phyloP scores from a whole-genome alignment of 2,888 invertebrate species.

The Lasioglossum marginatum region DNA sequence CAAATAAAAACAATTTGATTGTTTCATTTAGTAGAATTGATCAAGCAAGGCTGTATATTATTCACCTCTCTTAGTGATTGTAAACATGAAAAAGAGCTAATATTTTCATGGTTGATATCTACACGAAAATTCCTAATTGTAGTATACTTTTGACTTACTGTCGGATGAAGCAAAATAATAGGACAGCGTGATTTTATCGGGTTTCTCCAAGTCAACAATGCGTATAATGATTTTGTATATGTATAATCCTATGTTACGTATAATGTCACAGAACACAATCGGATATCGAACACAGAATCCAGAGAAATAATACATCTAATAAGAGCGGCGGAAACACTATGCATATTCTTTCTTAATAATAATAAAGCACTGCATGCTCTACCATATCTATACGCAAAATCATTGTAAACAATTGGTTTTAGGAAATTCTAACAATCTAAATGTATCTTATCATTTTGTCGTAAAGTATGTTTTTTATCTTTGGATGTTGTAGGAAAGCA shows the following conservation, averaged over 20 bases:
- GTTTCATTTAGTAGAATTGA: not conserved
- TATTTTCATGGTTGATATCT: not conserved
- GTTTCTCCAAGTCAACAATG: not conserved
- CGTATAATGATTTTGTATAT: too few relatives aligned
- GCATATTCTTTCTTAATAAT: too few relatives aligned
- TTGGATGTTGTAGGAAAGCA: slow-evolving; percentile 56
- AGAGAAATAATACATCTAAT: too few relatives aligned
- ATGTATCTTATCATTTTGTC: not conserved
- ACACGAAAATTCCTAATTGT: too few relatives aligned
- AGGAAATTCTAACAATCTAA: not conserved
- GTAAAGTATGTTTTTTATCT: not conserved
- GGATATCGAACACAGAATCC: too few relatives aligned
- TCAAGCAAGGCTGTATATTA: not conserved
- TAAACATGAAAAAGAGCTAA: not conserved
- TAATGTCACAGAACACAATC: too few relatives aligned
- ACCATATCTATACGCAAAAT: too few relatives aligned
- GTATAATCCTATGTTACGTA: too few relatives aligned
- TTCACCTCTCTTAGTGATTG: not conserved
- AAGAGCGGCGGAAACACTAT: too few relatives aligned
- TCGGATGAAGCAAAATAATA: too few relatives aligned
- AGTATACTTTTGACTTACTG: too few relatives aligned
- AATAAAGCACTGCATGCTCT: too few relatives aligned
- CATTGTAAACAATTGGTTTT: not conserved
- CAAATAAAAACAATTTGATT: not conserved
- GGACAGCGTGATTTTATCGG: not conserved